Percentiles rank a stretch among this genome's conserved stretches.
These are phyloP conservation scores for Alcedo quadribrachys DNA, from an alignment of 2,797 vertebrate species.

Conservation along the genomic window DNA sequence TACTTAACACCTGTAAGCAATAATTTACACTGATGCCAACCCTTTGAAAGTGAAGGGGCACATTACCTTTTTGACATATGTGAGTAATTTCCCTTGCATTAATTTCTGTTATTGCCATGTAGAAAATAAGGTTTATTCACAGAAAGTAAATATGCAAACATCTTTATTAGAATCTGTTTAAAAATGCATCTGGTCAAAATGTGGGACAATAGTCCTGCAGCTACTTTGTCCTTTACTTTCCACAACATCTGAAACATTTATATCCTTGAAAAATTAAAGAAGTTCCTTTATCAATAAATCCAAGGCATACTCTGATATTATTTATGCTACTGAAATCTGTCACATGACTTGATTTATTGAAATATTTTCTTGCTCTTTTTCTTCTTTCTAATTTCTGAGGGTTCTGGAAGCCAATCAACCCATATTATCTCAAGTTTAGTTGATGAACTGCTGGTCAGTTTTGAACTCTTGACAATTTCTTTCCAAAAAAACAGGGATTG, in stretches of 20 bases:
- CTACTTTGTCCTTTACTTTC: neutral
- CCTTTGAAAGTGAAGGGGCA: conserved; percentile 54
- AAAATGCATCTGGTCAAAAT: neutral
- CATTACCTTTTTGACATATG: neutral
- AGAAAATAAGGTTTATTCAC: conserved; percentile 8
- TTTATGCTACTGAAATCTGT: neutral
- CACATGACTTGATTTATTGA: neutral
- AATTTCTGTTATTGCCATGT: neutral
- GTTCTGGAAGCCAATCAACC: neutral
- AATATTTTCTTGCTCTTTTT: neutral
- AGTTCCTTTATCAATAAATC: neutral
- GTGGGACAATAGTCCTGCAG: neutral
- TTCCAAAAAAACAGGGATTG: neutral
- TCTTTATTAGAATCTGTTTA: neutral
- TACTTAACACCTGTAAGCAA: conserved; percentile 65
- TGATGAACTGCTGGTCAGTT: neutral
- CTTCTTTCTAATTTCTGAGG: neutral
- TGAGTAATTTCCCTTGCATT: conserved; percentile 36
- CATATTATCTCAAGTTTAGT: neutral
- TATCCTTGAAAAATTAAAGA: neutral
- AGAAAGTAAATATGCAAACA: neutral
- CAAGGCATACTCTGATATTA: neutral
- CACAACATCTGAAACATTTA: neutral
- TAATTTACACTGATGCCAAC: conserved; percentile 62
- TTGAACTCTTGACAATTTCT: neutral